Conservation (phyloP, 2,113 vertebrate genomes). For the Myotis brandtii region DNA sequence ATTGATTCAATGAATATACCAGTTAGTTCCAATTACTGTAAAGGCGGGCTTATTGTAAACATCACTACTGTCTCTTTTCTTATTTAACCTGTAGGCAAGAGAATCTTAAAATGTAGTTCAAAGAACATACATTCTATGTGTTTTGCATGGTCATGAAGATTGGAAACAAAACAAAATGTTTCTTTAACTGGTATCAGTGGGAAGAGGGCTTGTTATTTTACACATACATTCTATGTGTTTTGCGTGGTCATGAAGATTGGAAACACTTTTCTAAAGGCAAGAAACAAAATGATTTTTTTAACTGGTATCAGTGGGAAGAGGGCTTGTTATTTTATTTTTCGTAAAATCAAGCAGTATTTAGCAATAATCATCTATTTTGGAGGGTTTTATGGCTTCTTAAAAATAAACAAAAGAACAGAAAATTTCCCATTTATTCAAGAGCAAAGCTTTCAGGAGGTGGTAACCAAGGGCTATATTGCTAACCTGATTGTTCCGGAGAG, state of each 20-base stretch:
- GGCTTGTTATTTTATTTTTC: conserved; percentile 12
- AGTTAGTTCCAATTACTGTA: neutral
- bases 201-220: neutral
- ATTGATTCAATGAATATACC: neutral
- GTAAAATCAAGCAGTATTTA: conserved; percentile 34
- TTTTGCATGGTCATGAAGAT: conserved; percentile 7
- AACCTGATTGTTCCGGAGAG: conserved; percentile 52
- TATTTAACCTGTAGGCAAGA: neutral
- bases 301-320: neutral
- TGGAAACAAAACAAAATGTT: neutral
- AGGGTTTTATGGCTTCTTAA: conserved; percentile 31
- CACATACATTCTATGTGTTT: neutral
- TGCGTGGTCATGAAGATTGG: neutral
- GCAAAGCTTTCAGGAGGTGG: conserved; percentile 57
- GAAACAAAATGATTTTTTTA: neutral
- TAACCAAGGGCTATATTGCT: conserved; percentile 47
- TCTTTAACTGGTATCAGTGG: neutral
- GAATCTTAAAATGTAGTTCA: conserved; percentile 11
- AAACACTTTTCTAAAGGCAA: conserved; percentile 39
- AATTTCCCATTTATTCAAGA: conserved; percentile 27
- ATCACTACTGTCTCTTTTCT: neutral
- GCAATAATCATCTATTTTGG: neutral
- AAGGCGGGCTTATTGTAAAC: neutral
- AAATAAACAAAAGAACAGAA: conserved; percentile 5
- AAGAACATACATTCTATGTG: neutral